Base-by-base conservation (phyloP, 2,888 invertebrate genomes). In the Priocnemis perturbator region DNA sequence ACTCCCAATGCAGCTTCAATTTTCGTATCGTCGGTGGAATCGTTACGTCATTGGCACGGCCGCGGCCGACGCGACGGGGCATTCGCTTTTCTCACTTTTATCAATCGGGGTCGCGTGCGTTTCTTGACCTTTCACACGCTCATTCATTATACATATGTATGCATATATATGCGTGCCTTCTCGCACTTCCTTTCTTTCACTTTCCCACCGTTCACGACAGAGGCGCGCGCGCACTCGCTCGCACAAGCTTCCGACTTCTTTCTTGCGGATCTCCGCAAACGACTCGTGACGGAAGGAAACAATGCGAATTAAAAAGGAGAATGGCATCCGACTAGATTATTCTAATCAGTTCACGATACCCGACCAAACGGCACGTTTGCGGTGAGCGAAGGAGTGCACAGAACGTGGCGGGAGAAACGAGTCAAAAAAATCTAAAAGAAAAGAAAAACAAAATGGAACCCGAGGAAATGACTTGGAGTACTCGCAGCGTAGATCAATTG, bases 51-150 rank as follows among this genome's bases (percentile, higher is more conserved):
- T 30, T 20, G 19, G 20, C 30, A 5, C 37, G 11, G 50, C 3
- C 17, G n/a, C n/a, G n/a, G n/a, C n/a, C n/a, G n/a, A n/a, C n/a
- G n/a, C 50, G n/a, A n/a, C 50, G 50, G 7, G 50, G 57, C 60
- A 60, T 63, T 63, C 47, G 23, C 44, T 44, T 59, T 64, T 52
- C 59, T 48, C 59, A 21, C 53, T 14, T 64, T 52, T 59, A 21
- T 57, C 63, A 30, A 48, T 47, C 37, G 37, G 20, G 56, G 62
- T 64, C 53, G 63, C 66, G 67, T 59, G 64, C 62, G 50, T 62
- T 60, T 71, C 71, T 66, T 77, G 74, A 77, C 71, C 74, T 77
- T 77, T 77, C 71, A 60, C 73, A 75, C 73, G 59, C 65, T 64
- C 26, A 58, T 62, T 66, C 45, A 71, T 66, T 53, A 63, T 83